phyloP scores from a whole-genome alignment of 2,888 invertebrate species.

The Lepidocyrtinus sp. region DNA sequence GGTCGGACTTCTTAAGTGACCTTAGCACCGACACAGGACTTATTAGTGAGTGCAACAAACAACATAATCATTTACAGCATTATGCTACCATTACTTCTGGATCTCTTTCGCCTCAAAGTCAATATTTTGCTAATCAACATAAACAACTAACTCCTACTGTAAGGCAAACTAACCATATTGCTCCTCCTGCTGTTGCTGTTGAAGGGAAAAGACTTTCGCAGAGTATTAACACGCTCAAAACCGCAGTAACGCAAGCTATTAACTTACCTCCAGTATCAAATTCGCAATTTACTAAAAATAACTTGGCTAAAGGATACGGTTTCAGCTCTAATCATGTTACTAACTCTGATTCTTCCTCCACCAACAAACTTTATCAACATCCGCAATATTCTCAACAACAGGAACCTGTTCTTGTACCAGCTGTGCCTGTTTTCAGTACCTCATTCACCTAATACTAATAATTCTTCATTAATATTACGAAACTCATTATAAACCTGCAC shows the following conservation, averaged over 20 bases:
- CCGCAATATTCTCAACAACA: conserved; percentile 14
- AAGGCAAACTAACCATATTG: too few species aligned
- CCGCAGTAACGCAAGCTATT: conserved; percentile 26
- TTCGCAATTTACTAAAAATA: background rate
- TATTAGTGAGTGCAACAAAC: conserved; percentile 37
- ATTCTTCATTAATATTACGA: background rate
- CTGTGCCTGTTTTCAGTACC: conserved; percentile 44
- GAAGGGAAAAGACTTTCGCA: conserved; percentile 15
- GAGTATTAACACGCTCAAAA: conserved; percentile 27
- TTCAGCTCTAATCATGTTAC: background rate
- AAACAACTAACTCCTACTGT: background rate
- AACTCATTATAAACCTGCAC: too few species aligned
- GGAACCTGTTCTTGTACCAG: conserved; percentile 42
- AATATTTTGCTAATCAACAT: too few species aligned
- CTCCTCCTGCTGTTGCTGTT: background rate
- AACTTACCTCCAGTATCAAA: conserved; percentile 24
- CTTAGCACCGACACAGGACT: conserved; percentile 22
- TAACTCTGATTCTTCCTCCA: background rate
- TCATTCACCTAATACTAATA: conserved; percentile 35
- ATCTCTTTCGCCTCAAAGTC: background rate
- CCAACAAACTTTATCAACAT: too few species aligned
- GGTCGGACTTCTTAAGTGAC: conserved; percentile 34
- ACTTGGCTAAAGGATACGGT: too few species aligned
- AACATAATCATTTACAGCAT: background rate
- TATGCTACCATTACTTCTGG: background rate